Evolutionary conservation across 1,140 invertebrate species (phyloP).

Genomic region (Rhyacophila brunnea): DNA sequence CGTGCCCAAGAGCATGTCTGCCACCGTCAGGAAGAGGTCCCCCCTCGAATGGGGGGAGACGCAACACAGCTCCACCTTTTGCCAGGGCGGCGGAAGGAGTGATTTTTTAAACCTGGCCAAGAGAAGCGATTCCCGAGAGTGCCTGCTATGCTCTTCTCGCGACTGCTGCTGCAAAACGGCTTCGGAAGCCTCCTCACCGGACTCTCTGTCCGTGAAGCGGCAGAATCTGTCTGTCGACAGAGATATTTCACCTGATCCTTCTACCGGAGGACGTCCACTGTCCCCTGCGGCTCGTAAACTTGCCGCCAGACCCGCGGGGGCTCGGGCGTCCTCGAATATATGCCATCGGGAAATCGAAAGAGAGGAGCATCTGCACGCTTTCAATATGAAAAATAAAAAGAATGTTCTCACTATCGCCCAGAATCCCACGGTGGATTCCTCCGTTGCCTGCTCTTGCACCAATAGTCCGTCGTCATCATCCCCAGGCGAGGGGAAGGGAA

Average conservation of each 20-base stretch:
- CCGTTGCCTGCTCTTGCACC: too few relatives aligned
- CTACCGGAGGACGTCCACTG: too few relatives aligned
- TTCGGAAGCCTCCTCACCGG: not conserved
- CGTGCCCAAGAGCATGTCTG: conserved; percentile 28
- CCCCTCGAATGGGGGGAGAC: conserved; percentile 10
- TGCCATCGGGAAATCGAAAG: too few relatives aligned
- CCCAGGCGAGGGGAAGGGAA: not conserved
- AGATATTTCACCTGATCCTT: not conserved
- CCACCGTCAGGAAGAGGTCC: conserved; percentile 6
- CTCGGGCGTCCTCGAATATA: too few relatives aligned
- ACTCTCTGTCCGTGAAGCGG: not conserved
- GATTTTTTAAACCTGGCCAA: conserved; percentile 2
- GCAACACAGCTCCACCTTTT: conserved; percentile 16
- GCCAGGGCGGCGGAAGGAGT: conserved; percentile 5
- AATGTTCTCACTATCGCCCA: not conserved
- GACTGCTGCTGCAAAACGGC: not conserved
- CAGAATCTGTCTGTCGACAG: too few relatives aligned
- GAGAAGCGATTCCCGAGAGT: conserved; percentile 23
- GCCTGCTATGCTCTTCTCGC: conserved; percentile 18
- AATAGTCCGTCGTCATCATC: too few relatives aligned
- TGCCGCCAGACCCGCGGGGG: too few relatives aligned
- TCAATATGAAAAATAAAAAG: too few relatives aligned
- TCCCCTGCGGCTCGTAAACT: too few relatives aligned
- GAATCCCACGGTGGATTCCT: not conserved
- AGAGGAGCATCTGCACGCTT: too few relatives aligned